Base-by-base conservation (phyloP, 2,888 invertebrate species). In the Cremastinae sp. region DNA sequence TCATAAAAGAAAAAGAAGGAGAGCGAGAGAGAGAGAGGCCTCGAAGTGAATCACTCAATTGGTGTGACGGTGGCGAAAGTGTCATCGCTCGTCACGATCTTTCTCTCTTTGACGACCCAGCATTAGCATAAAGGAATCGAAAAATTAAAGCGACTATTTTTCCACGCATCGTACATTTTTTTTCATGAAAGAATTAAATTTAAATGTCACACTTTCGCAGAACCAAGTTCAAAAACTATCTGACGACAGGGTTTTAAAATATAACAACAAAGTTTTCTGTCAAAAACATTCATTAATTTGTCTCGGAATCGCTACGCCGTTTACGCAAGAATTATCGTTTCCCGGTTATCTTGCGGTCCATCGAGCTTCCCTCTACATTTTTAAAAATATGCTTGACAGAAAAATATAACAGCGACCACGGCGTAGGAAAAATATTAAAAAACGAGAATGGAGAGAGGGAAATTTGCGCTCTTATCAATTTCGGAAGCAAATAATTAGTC, bases 401-500 rank as follows among this genome's bases (percentile, higher is more conserved):
- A 56, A 20, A 45, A 39, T 43, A 58, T 35, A 59, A 53, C 61
- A 61, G 47, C 61, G 35, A 55, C 41, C n/a, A 53, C 12, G 49
- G 22, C 28, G 64, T 10, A 65, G 53, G 28, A 53, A 41, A 51
- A 43, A 65, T 12, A n/a, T n/a, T n/a, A 41, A 41, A 35, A 14
- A 14, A 41, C 41, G 22, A 37, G 39, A 22, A 43, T 14, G 45
- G 12, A 8, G 9, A 39, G 7, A 28, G 28, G 47, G 18, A 14
- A 51, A 39, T 9, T 12, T 39, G 16, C 28, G 28, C 5, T 41
- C 64, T 79, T 78, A 79, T 79, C 79, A 74, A 71, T 69, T 79
- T 79, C 59, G 69, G 66, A 74, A 70, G 74, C 72, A n/a, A n/a
- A n/a, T 69, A 78, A 79, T 79, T 79, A 78, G 75, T 66, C 41